phyloP scores from a whole-genome alignment of 2,113 vertebrate species.

The Chauna torquata region DNA sequence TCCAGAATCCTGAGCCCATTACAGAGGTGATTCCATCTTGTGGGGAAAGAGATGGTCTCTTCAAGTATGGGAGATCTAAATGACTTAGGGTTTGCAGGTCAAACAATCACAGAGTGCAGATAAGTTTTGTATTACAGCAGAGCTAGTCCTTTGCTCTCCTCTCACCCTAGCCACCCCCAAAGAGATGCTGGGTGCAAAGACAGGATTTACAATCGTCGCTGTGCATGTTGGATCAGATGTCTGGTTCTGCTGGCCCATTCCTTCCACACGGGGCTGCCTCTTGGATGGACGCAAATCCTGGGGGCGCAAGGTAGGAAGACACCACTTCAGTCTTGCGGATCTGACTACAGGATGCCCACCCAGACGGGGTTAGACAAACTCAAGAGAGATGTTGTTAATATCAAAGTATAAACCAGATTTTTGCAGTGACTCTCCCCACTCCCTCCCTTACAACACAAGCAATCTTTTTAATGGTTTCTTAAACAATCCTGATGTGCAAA shows the following conservation, averaged over 20 bases:
- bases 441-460: slow-evolving; percentile 42
- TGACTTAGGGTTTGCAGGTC: background rate
- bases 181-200: background rate
- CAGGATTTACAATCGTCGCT: background rate
- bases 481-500: background rate
- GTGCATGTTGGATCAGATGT: background rate
- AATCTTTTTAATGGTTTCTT: slow-evolving; percentile 47
- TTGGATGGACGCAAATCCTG: accelerated
- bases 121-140: background rate
- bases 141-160: background rate
- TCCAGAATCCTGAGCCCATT: background rate
- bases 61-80: background rate
- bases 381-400: background rate
- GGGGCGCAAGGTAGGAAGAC: background rate
- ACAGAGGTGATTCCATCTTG: background rate
- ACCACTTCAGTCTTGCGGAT: background rate
- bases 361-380: background rate
- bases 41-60: background rate
- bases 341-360: background rate
- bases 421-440: background rate
- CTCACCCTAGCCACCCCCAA: background rate
- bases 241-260: background rate
- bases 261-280: background rate
- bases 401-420: background rate
- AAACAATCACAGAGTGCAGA: background rate